These are phyloP conservation scores for Catalaphyllia jardinei DNA, from an alignment of 64 coral and sea anemone species.

Conservation along the genomic window DNA sequence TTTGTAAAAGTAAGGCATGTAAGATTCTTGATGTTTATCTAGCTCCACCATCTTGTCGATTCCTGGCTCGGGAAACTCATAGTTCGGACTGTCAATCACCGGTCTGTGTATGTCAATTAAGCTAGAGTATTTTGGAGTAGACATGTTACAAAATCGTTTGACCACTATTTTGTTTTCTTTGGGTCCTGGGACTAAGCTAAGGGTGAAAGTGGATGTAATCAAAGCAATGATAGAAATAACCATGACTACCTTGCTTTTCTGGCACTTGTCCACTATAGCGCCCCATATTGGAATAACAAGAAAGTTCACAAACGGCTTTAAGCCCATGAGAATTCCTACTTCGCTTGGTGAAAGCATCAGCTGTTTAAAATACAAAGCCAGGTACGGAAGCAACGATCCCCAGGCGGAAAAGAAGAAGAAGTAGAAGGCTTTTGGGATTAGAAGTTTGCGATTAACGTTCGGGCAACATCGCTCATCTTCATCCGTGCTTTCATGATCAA, in stretches of 20 bases:
- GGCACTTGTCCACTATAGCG: constrained; percentile 95
- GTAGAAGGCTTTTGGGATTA: constrained; percentile 96
- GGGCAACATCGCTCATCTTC: constrained; percentile 79
- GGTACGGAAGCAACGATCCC: constrained; percentile 91
- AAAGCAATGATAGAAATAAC: constrained; percentile 92
- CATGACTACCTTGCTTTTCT: constrained; percentile 93
- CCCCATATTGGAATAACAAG: constrained; percentile 99
- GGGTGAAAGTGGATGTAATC: constrained; percentile 86
- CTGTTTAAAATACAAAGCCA: constrained; percentile 99
- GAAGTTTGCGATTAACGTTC: constrained; percentile 86
- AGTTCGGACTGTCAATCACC: constrained; percentile 76
- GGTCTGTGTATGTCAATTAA: constrained; percentile 75
- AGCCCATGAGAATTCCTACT: constrained; percentile 98
- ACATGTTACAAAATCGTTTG: constrained; percentile 81
- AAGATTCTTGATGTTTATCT: constrained; percentile 41
- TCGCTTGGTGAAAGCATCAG: constrained; percentile 94
- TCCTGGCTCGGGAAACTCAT: constrained; percentile 78
- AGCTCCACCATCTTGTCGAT: constrained; percentile 95
- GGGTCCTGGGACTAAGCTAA: constrained; percentile 83
- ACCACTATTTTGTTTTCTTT: constrained; percentile 82
- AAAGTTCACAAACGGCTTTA: constrained; percentile 99
- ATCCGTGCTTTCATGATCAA: constrained; percentile 17
- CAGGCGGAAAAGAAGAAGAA: constrained; percentile 99
- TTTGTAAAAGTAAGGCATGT: constrained; percentile 78
- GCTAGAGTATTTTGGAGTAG: constrained; percentile 41